These are phyloP conservation scores for Ametastegia equiseti DNA, from an alignment of 2,888 invertebrate species.

Conservation along the genomic window DNA sequence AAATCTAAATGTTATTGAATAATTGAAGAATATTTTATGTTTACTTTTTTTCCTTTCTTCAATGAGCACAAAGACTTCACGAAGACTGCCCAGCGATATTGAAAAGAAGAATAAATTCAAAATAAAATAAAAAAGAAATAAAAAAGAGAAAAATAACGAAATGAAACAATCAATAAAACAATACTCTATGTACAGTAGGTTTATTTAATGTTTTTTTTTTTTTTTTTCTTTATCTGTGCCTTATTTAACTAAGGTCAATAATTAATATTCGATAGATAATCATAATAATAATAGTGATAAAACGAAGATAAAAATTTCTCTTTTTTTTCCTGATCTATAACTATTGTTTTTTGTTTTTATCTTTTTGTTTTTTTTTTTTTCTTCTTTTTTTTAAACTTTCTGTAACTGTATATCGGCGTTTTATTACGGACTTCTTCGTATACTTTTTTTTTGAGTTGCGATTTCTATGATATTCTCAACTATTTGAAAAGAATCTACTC, in stretches of 20 bases:
- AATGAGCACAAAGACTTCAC: neutral
- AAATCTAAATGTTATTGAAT: too few relatives aligned
- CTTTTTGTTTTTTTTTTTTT: neutral
- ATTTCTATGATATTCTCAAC: neutral
- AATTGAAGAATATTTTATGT: neutral
- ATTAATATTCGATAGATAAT: conserved; percentile 48
- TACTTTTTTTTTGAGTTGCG: neutral
- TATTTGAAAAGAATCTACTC: conserved; percentile 3
- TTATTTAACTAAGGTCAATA: conserved; percentile 60
- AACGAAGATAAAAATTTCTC: conserved; percentile 58
- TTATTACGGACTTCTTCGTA: neutral
- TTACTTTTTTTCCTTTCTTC: neutral
- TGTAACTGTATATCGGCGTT: neutral
- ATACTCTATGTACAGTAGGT: conserved; percentile 73
- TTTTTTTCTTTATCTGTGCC: conserved; percentile 40
- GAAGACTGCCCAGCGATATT: conserved; percentile 16
- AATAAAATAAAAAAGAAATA: neutral
- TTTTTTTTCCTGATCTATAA: too few relatives aligned
- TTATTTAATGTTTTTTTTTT: conserved; percentile 67
- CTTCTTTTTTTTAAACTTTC: neutral
- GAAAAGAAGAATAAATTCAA: conserved; percentile 8
- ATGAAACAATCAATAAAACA: conserved; percentile 69
- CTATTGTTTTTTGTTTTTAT: neutral
- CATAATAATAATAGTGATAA: conserved; percentile 63
- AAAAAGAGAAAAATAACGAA: conserved; percentile 58